Evolutionary conservation across 64 coral and sea anemone species (phyloP), one percentile per base, ranked within the genome.

Genomic region (Hydrozoanthus tunicans): DNA sequence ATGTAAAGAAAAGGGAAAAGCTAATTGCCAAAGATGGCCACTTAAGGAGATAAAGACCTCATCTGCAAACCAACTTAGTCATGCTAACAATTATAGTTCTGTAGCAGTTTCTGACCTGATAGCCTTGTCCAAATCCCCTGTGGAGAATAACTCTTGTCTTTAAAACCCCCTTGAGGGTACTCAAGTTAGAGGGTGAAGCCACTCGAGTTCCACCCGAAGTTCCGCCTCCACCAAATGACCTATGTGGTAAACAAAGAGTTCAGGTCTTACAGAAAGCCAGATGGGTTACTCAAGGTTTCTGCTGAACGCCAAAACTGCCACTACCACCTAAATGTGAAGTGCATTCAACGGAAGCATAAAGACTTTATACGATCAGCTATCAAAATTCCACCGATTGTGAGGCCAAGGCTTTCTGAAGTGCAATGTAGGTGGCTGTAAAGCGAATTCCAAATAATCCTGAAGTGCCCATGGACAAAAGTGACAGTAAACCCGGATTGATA

Each of bases 251-350:
- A 93, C 58, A 79, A 89, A 57, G 32, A 43, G 20, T 89, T 70
- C 84, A 67, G 83, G 15, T 79, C 75, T n/a, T 89, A 73, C 83
- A 89, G 84, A 66, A 85, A 74, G 61, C 4, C 92, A 80, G 83
- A 93, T 81, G 92, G 77, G 56, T 43, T 77, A 63, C 63, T 88
- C 5, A 80, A 93, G 53, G 84, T 93, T 20, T 70, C 84, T 53
- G 80, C 14, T 56, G 92, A 86, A 23, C 63, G 57, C 56, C 91
- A 93, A 64, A 93, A 70, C 24, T 93, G 91, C 51, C 83, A 93
- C 63, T 89, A 89, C 77, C 92, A 81, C 76, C 76, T 89, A 64
- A 89, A 89, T 53, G 61, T 8, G 67, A 80, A 66, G 65, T 93
- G 84, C 32, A 60, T 89, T 81, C 9, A 93, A 90, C 58, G 64